Conservation (phyloP, 2,113 vertebrate species). For the Himantopus leucocephalus region DNA sequence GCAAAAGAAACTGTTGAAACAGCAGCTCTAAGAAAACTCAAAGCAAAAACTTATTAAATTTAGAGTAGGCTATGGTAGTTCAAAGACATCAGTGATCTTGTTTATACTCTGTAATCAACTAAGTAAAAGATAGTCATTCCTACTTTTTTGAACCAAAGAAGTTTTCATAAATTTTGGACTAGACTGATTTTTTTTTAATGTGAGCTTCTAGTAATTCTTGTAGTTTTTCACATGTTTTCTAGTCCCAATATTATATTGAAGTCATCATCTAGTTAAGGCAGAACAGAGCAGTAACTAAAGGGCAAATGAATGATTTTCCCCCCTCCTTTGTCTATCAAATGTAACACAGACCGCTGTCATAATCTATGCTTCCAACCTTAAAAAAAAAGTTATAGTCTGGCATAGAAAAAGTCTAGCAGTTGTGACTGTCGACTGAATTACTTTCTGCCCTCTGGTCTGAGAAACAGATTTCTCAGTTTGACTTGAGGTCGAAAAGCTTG, state of each 20-base stretch:
- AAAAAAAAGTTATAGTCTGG: not conserved
- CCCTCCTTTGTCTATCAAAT: not conserved
- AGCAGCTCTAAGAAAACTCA: not conserved
- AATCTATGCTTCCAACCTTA: not conserved
- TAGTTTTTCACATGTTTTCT: not conserved
- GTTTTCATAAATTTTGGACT: not conserved
- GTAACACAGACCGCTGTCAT: not conserved
- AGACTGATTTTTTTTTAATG: not conserved
- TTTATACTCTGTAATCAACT: not conserved
- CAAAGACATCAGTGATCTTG: not conserved
- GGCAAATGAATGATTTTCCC: not conserved
- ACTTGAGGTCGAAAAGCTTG: not conserved
- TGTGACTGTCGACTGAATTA: not conserved
- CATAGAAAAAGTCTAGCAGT: not conserved
- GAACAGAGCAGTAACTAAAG: constrained; percentile 16
- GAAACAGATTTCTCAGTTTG: not conserved
- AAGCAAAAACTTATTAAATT: not conserved
- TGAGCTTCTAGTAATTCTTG: not conserved
- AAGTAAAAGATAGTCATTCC: not conserved
- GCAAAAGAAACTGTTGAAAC: not conserved
- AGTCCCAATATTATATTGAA: not conserved
- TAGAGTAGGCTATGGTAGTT: not conserved
- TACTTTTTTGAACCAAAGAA: not conserved
- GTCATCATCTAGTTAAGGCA: not conserved
- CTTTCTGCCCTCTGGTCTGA: not conserved